Evolutionary conservation across 2,888 invertebrate species (phyloP), one percentile per base, ranked within the genome.

Genomic region (Caenorhabditis angaria): DNA sequence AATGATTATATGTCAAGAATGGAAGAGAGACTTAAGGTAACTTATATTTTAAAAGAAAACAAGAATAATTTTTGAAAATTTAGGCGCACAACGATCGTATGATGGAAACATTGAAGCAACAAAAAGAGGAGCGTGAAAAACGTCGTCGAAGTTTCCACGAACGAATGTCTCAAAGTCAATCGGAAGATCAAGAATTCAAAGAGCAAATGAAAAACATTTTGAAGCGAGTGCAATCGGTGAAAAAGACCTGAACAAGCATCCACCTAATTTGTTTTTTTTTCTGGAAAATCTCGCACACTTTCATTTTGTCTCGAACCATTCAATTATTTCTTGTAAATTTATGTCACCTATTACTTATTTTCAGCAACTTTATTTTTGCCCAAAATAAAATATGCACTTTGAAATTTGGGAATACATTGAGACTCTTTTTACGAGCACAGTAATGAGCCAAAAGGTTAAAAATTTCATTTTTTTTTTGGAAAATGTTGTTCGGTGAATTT

Each of bases 1-100:
- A 87, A 87, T 63, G 85, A 87, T 54, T 87, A 87, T 77, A 85
- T 87, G 85, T 70, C 77, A 29, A 84, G 84, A 70, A 83, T 87
- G 66, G 79, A 80, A 27, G 65, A 77, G 58, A 62, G 77, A 25
- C 70, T 80, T 55, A 77, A 80, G 63, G 66, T 53, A 47, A n/a
- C 3, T 6, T 55, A n/a, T 55, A 28, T n/a, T 22, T 55, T 18
- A 12, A 22, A 4, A 28, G 14, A n/a, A 35, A 28, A 28, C 35
- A 10, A 22, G 2, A 32, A 57, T 29, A 5, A 20, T 24, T 28
- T 27, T 18, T 55, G 4, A 12, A 32, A 32, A 64, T 84, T 32
- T 66, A 74, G 53, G 77, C 74, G 8, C 84, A 86, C 79, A 85
- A 85, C 72, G 81, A 82, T 32, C 81, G 80, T 60, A 64, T 87